Conservation (phyloP, 2,888 invertebrate species). For the Barypeithes pellucidus region DNA sequence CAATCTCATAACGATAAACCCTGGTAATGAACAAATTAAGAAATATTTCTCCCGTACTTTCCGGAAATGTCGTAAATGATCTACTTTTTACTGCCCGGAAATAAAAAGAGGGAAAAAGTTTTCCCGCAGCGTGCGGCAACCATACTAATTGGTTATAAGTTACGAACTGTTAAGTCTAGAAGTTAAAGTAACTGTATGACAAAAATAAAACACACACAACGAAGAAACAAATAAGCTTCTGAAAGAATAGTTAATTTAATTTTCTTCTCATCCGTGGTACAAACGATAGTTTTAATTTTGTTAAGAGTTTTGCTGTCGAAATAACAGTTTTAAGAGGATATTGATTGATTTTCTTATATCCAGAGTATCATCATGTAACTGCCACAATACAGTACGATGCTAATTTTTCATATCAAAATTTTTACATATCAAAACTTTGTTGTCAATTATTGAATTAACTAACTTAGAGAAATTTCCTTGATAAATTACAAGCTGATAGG, state of each 20-base stretch:
- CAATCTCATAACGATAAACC: not conserved
- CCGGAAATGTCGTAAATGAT: not conserved
- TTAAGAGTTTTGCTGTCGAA: slow-evolving; percentile 5
- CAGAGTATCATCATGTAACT: too few species aligned
- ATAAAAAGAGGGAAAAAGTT: slow-evolving; percentile 20
- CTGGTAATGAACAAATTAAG: slow-evolving; percentile 9
- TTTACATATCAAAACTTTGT: too few species aligned
- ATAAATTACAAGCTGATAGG: too few species aligned
- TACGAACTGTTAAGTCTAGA: slow-evolving; percentile 36
- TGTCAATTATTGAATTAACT: too few species aligned
- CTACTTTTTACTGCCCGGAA: slow-evolving; percentile 24
- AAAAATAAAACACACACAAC: slow-evolving; percentile 6
- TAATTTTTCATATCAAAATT: too few species aligned
- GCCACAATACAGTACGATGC: too few species aligned
- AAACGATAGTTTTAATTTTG: slow-evolving; percentile 5
- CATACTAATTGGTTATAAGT: slow-evolving; percentile 36
- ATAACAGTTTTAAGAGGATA: not conserved
- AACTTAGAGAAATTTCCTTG: too few species aligned
- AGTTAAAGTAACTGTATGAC: slow-evolving; percentile 20
- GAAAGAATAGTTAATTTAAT: slow-evolving; percentile 25
- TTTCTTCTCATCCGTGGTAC: slow-evolving; percentile 12
- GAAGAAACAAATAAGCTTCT: slow-evolving; percentile 11
- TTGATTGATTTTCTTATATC: too few species aligned
- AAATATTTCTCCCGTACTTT: slow-evolving; percentile 1
- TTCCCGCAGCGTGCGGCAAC: slow-evolving; percentile 1